These are phyloP conservation scores for Schizotus pectinicornis DNA, from an alignment of 2,888 invertebrate genomes.

Conservation along the genomic window DNA sequence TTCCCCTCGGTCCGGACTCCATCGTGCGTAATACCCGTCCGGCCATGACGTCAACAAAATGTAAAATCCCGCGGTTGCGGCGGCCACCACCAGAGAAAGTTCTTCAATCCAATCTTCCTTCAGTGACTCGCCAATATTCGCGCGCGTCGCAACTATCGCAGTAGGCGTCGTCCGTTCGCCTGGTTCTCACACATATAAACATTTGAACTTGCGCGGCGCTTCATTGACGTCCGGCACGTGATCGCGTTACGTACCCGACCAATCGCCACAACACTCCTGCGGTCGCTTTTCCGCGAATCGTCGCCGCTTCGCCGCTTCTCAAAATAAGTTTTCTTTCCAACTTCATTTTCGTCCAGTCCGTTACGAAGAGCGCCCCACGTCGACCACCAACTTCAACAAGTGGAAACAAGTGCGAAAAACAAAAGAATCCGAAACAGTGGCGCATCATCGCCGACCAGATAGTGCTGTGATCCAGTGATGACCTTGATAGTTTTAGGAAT, in stretches of 20 bases:
- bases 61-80: too few relatives aligned
- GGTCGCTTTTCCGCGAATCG: conserved; percentile 47
- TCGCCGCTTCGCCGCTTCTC: conserved; percentile 53
- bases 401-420: not conserved
- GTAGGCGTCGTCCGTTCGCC: not conserved
- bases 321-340: conserved; percentile 51
- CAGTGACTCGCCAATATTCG: too few relatives aligned
- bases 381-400: not conserved
- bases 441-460: not conserved
- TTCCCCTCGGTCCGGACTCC: too few relatives aligned
- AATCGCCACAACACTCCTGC: conserved; percentile 35
- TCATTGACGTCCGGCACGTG: conserved; percentile 27
- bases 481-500: conserved; percentile 38
- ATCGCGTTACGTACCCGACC: conserved; percentile 28
- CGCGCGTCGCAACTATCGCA: too few relatives aligned
- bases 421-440: not conserved
- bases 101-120: too few relatives aligned
- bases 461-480: conserved; percentile 26
- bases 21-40: too few relatives aligned
- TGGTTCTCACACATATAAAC: conserved; percentile 8
- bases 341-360: conserved; percentile 29
- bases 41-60: too few relatives aligned
- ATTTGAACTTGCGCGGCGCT: conserved; percentile 29
- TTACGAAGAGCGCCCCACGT: conserved; percentile 8
- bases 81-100: too few relatives aligned